Evolutionary conservation across 2,113 vertebrate genomes (phyloP), one percentile per base, ranked within the genome.

Genomic region (Guaruba guarouba): DNA sequence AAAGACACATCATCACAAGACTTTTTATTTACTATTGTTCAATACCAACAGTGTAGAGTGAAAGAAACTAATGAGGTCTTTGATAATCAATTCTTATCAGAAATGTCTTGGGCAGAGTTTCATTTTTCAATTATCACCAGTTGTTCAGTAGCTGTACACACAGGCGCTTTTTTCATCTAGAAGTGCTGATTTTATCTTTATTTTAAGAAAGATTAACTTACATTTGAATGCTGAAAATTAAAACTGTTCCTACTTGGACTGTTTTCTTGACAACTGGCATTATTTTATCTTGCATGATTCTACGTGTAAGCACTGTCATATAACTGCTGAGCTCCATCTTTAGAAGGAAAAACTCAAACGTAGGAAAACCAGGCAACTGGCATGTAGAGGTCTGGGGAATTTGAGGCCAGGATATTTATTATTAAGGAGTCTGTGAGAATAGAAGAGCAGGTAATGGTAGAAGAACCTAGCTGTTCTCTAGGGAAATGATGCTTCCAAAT

Each of bases 81-180:
- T 95, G 95, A 84, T 94, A 95, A 97, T 95, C 91, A 95, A 93
- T 95, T 96, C 91, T 94, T 97, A 96, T 88, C 93, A 96, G 91
- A 74, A 94, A 90, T 73, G 79, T 87, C 95, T 94, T 88, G 86
- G 93, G 85, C 91, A 94, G 66, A 92, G 74, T 31, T 66, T 63
- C 43, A 16, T 35, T 92, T 96, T 97, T 92, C 94, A 95, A 92
- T 97, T 97, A 97, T 51, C 90, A 90, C 88, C 94, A 80, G 94
- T 96, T 97, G 95, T 96, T 93, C 70, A 39, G 86, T 88, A 66
- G 67, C 73, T 88, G 70, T 84, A 59, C 84, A 71, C 27, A 92
- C 18, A 29, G 23, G 13, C 41, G 1, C 2, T 12, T 54, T 83
- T 71, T 73, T 55, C 67, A 92, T 95, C 73, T 43, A 63, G 80